Conservation (phyloP, 2,113 vertebrate genomes). For the Hippopotamus amphibius region DNA sequence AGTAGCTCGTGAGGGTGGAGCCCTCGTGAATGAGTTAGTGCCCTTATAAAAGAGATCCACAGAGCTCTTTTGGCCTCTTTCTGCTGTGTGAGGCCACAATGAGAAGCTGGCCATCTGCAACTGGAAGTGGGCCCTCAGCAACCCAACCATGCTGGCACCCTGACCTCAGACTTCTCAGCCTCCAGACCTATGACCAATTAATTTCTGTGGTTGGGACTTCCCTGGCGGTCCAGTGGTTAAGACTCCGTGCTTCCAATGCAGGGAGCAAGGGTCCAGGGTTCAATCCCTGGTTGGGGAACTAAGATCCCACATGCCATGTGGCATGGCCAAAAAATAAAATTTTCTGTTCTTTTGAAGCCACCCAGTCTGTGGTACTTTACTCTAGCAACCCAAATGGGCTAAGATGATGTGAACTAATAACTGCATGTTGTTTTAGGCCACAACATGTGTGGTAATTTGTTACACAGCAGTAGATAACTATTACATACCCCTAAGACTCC, state of each 20-base stretch:
- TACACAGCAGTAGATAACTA: background rate
- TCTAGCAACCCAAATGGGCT: rapidly evolving
- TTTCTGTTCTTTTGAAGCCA: background rate
- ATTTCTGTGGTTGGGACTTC: background rate
- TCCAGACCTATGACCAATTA: background rate
- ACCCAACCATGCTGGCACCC: background rate
- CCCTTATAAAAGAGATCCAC: background rate
- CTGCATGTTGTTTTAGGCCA: background rate
- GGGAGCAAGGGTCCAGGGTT: too few species aligned
- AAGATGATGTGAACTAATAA: background rate
- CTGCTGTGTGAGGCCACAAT: rapidly evolving
- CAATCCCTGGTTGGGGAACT: too few species aligned
- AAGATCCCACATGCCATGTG: too few species aligned
- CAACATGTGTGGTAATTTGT: background rate
- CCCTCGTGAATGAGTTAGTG: background rate
- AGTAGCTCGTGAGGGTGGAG: background rate
- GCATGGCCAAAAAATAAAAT: too few species aligned
- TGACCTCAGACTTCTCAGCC: background rate
- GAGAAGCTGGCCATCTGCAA: background rate
- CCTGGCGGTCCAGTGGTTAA: too few species aligned
- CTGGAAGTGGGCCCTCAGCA: background rate
- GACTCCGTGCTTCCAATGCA: too few species aligned
- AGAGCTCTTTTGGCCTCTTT: background rate
- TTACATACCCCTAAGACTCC: too few species aligned
- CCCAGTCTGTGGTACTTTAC: background rate